These are phyloP conservation scores for Saxidomus purpurata DNA, from an alignment of 1,140 invertebrate species.

Conservation along the genomic window DNA sequence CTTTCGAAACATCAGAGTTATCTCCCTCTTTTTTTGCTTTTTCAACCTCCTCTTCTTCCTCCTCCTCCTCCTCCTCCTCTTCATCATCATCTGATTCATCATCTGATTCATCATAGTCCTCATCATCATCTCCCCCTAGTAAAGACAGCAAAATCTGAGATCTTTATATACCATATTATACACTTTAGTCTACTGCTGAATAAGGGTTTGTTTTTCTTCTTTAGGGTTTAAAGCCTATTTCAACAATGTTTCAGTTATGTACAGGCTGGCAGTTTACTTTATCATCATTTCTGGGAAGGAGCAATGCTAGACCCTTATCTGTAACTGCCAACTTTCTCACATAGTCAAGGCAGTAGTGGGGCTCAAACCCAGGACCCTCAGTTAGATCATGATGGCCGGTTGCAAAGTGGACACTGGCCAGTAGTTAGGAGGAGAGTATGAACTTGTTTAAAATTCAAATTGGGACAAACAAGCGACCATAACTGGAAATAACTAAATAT, in stretches of 20 bases:
- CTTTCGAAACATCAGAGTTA: neutral
- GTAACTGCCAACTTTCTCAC: neutral
- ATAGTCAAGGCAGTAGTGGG: neutral
- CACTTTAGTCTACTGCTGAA: neutral
- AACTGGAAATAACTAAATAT: neutral
- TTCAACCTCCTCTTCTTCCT: slow-evolving; percentile 61
- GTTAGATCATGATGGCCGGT: too few species aligned
- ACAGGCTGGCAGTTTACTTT: too few species aligned
- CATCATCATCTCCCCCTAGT: slow-evolving; percentile 31
- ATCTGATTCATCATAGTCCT: slow-evolving; percentile 68
- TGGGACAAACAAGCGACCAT: too few species aligned
- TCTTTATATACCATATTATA: neutral
- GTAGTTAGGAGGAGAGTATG: too few species aligned
- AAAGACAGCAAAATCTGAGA: neutral
- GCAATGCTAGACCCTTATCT: neutral
- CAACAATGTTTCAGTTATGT: too few species aligned
- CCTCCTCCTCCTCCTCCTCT: slow-evolving; percentile 65
- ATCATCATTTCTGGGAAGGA: too few species aligned
- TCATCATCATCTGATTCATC: slow-evolving; percentile 60
- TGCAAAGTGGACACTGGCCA: too few species aligned
- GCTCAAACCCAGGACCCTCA: too few species aligned
- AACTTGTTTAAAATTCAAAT: too few species aligned
- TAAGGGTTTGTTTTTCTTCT: neutral
- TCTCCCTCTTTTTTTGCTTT: slow-evolving; percentile 50
- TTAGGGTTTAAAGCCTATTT: neutral